Base-by-base conservation (phyloP, 2,888 invertebrate species). In the Drosophila nigricruria region DNA sequence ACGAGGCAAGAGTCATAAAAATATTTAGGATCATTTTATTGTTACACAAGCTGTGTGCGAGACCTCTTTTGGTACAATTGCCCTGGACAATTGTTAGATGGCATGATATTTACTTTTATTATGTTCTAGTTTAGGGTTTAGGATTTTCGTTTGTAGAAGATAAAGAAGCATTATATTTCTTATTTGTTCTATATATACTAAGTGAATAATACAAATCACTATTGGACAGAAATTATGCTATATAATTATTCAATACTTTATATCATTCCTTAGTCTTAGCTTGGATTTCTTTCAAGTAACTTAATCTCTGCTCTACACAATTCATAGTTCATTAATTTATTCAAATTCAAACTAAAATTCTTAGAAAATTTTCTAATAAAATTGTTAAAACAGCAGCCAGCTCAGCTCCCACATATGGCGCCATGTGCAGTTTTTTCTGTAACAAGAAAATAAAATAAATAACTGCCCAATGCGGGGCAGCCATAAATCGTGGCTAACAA, bases 401-500 rank as follows among this genome's bases (percentile, higher is more conserved):
- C n/a, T n/a, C 12, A 12, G 5, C 32, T 18, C 18, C 20, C 38
- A 53, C 18, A 42, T 36, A 20, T 18, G 36, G 10, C 12, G 30
- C 14, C 20, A 32, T n/a, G 40, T 59, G 45, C 16, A 58, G 18
- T 43, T 50, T 60, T 60, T 63, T 63, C 16, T 36, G 38, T 18
- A 25, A 32, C 25, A 40, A 70, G 20, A 60, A 65, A 54, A 58
- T 34, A 67, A 70, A 53, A 54, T 49, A 50, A 66, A 66, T 60
- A 72, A 38, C 14, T 61, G 57, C 38, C 66, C 77, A 49, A 40
- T 54, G 60, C 60, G 23, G 36, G n/a, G 45, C 56, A n/a, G 14
- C 58, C 61, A 75, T 75, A 75, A 75, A 75, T 75, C 61, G 58
- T 77, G 60, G 23, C 74, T 72, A 58, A 72, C 73, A 72, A 56